Percentiles rank a stretch among this genome's conserved stretches.
These are phyloP conservation scores for Smithornis capensis DNA, from an alignment of 2,113 vertebrate genomes.

Conservation along the genomic window DNA sequence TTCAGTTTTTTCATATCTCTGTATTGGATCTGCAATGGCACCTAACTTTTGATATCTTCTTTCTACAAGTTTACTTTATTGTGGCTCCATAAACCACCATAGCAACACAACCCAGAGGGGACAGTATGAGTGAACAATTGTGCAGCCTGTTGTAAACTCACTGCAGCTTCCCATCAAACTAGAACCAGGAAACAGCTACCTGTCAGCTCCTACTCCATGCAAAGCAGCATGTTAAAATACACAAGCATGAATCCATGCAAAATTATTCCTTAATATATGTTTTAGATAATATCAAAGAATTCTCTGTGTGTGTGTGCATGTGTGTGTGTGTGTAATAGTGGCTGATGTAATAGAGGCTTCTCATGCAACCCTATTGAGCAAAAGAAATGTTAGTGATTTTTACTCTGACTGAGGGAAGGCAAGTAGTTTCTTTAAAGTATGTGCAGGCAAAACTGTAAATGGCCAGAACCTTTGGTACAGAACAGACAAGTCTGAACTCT, in stretches of 20 bases:
- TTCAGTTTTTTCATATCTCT: accelerated
- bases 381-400: background rate
- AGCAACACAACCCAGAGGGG: accelerated
- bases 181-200: background rate
- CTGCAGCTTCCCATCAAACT: background rate
- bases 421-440: background rate
- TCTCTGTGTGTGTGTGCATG: no score
- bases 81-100: background rate
- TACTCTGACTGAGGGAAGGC: background rate
- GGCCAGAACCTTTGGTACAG: background rate
- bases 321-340: no score
- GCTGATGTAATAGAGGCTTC: background rate
- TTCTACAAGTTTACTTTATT: background rate
- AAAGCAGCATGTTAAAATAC: background rate
- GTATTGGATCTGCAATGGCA: background rate
- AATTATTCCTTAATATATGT: background rate
- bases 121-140: accelerated
- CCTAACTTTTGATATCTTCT: background rate
- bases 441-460: background rate
- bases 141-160: background rate
- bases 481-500: background rate
- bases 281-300: background rate
- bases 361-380: background rate
- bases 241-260: accelerated
- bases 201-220: background rate